Base-by-base conservation (phyloP, 2,888 invertebrate genomes). In the Polymixis flavicincta region DNA sequence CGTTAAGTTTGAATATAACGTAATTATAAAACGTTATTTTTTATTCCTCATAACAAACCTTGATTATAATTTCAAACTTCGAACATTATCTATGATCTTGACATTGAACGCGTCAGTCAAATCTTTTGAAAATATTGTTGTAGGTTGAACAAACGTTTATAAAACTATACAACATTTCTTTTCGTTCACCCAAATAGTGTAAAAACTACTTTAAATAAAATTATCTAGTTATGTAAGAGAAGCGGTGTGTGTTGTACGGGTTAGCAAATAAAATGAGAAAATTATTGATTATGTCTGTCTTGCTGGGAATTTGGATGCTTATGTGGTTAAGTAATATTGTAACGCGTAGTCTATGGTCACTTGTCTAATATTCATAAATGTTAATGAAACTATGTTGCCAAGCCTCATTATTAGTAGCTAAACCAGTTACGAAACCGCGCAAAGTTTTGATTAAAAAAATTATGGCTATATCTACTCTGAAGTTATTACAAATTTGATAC, bases 1-100 rank as follows among this genome's bases (percentile, higher is more conserved):
- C 74, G 72, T 80, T 85, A 82, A 67, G 61, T 71, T 77, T 11
- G 54, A 72, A 64, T 50, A 28, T 65, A 73, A 77, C 8, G 0
- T 17, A 6, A 14, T 25, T 8, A 65, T 71, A 68, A 69, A 9
- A 9, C 25, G 2, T 7, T 14, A 17, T 14, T 45, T 55, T 59
- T n/a, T 42, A 54, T 14, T 50, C 25, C 14, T 25, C 14, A 32
- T 9, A 59, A 48, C 13, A 71, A 71, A 28, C 22, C 22, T 42
- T 6, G 7, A 42, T 0, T 52, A 57, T 17, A 54, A 77, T 50
- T 73, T 73, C 32, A n/a, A 78, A 73, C 25, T 42, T 73, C 50
- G 63, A 79, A 74, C 54, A 37, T 19, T 64, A 37, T 54, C 54
- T 65, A 28, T 67, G 67, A 64, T 64, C 25, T 81, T 81, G 63